Evolutionary conservation across 2,113 vertebrate species (phyloP).

Genomic region (Variabilichromis moorii): DNA sequence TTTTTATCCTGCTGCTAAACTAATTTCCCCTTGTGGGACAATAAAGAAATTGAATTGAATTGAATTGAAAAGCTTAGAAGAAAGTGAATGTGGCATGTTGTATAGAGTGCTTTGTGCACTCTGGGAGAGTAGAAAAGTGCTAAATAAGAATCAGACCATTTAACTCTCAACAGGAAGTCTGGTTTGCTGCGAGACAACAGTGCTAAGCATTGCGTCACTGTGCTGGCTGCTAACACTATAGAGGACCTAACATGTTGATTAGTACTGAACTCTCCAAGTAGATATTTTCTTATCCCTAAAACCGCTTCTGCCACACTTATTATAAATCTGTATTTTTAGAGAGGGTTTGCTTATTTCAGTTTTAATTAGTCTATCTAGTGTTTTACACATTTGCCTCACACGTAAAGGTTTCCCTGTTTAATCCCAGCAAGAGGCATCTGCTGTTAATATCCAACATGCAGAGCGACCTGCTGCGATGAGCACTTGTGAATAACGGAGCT

Average conservation of each 20-base stretch:
- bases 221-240: too few species aligned
- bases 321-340: background rate
- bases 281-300: background rate
- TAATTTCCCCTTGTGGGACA: too few species aligned
- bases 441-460: background rate
- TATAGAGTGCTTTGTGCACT: background rate
- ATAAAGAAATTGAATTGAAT: too few species aligned
- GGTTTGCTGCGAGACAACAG: background rate
- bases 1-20: too few species aligned
- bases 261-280: background rate
- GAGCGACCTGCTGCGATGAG: background rate
- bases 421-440: background rate
- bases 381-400: background rate
- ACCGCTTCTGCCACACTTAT: background rate
- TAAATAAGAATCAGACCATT: background rate
- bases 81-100: background rate
- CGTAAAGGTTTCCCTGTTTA: background rate
- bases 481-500: background rate
- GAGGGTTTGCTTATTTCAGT: background rate
- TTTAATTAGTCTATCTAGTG: background rate
- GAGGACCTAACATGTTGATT: too few species aligned
- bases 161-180: background rate
- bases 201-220: background rate
- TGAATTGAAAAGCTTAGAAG: background rate
- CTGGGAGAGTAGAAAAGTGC: background rate